These are phyloP conservation scores for Strix aluco DNA, from an alignment of 2,113 vertebrate genomes.

Conservation along the genomic window DNA sequence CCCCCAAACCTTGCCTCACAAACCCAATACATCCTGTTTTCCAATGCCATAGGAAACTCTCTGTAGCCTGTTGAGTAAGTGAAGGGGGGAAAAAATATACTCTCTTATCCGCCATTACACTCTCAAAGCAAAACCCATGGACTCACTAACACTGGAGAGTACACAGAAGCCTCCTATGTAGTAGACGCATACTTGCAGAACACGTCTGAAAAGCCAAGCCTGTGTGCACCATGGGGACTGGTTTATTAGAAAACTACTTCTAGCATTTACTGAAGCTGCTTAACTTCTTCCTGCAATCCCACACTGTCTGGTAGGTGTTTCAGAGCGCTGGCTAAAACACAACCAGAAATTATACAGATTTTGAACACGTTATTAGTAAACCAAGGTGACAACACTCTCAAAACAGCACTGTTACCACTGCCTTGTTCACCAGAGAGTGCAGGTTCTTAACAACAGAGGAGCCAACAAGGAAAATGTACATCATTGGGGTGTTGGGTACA, in stretches of 20 bases:
- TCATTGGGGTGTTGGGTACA: not conserved
- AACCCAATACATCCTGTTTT: not conserved
- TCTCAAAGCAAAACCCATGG: not conserved
- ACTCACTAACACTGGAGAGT: not conserved
- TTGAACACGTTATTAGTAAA: not conserved
- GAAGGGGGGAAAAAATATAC: not conserved
- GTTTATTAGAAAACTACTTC: not conserved
- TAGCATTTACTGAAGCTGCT: not conserved
- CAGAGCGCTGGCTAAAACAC: not conserved
- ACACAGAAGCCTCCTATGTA: not conserved
- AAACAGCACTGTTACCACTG: not conserved
- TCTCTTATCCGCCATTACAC: not conserved
- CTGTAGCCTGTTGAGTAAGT: not conserved
- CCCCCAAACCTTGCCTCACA: not conserved
- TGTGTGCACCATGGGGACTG: accelerated
- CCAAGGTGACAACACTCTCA: not conserved
- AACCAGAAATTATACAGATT: not conserved
- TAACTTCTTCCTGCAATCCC: accelerated
- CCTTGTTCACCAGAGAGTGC: not conserved
- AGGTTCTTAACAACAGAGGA: not conserved
- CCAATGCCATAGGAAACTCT: not conserved
- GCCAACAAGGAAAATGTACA: not conserved
- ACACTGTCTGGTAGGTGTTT: not conserved
- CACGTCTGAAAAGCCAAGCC: not conserved
- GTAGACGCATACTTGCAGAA: not conserved